Evolutionary conservation across 2,888 invertebrate species (phyloP), one percentile per base, ranked within the genome.

Genomic region (Eupithecia exiguata): DNA sequence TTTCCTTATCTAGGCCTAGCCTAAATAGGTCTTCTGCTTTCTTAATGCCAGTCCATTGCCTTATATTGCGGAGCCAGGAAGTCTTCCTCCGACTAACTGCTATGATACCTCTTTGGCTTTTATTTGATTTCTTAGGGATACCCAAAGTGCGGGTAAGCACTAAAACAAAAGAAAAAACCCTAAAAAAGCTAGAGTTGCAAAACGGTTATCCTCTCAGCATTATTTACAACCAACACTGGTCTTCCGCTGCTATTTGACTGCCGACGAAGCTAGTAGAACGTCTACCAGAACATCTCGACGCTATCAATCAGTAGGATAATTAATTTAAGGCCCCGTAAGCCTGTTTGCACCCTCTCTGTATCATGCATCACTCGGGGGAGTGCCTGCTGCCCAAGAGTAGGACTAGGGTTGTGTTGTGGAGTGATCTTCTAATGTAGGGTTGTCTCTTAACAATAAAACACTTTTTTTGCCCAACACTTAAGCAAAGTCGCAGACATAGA

Each of bases 291-390:
- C 14, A 58, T 25, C 61, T 74, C 36, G 30, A 70, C 53, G 80
- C 81, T 84, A 88, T 89, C 88, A 86, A 88, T 88, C 88, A 87
- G 82, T 75, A 68, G 76, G 82, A 82, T 86, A 88, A 90, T 89
- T 89, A 89, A 89, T 89, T 89, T 58, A 25, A 88, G 79, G 72
- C 71, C 76, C 75, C 79, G 77, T 79, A 76, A 75, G 77, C 75
- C 68, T 74, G 72, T 79, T 77, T 79, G 68, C 68, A 71, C 74
- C 70, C 69, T 62, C 53, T 30, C 68, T 65, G 40, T 38, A 65
- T 65, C 63, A 65, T 65, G 36, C n/a, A n/a, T 65, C 35, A n/a
- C 63, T 12, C 35, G 63, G n/a, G 63, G 63, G 63, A 65, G 58
- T 25, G 49, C 21, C 49, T 21, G 10, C 10, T 53, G 25, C 12